Evolutionary conservation across 2,797 vertebrate species (phyloP).

Genomic region (Capromys pilorides): DNA sequence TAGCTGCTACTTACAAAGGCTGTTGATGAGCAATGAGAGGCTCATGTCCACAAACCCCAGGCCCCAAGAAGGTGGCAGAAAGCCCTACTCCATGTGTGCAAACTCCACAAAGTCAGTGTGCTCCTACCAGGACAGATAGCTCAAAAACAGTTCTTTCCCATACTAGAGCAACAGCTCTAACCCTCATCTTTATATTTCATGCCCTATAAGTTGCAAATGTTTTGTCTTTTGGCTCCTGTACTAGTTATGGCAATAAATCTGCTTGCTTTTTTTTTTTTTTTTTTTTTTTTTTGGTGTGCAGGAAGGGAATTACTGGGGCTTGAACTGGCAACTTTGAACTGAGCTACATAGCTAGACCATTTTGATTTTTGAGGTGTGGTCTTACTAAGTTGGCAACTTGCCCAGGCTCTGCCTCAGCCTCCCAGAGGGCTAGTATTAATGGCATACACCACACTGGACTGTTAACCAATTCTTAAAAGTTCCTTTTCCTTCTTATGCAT

Average conservation of each 20-base stretch:
- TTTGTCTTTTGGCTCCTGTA: neutral
- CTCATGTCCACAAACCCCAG: neutral
- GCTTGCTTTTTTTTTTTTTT: no score
- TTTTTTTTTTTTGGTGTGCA: neutral
- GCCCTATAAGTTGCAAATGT: neutral
- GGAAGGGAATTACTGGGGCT: neutral
- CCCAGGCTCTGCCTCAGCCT: neutral
- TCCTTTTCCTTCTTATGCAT: neutral
- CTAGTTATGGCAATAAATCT: neutral
- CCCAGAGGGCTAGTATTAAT: neutral
- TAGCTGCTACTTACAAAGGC: neutral
- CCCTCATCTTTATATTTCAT: neutral
- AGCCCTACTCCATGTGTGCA: neutral
- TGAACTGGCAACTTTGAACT: neutral
- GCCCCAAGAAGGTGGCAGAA: neutral
- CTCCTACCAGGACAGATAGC: neutral
- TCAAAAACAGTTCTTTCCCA: neutral
- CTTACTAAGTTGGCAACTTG: neutral
- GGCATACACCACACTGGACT: neutral
- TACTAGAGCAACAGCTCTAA: neutral
- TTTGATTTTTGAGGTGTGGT: neutral
- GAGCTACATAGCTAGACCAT: no score
- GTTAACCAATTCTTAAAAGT: neutral
- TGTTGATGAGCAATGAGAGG: neutral
- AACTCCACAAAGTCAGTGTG: neutral